These are phyloP conservation scores for Chalcosyrphus nemorum DNA, from an alignment of 2,888 invertebrate genomes.

Conservation along the genomic window DNA sequence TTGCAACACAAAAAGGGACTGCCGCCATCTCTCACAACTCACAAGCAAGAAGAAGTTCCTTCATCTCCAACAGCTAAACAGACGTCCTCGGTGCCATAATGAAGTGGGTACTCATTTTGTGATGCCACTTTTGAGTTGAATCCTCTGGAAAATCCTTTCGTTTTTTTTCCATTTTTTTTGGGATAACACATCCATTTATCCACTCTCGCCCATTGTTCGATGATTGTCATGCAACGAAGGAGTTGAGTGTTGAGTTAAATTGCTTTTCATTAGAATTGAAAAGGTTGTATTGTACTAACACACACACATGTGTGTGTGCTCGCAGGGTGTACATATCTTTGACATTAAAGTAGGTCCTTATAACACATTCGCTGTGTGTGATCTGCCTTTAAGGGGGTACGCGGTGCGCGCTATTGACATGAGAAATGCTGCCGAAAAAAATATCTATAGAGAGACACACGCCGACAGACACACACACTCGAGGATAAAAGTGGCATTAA, in stretches of 20 bases:
- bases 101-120: slow-evolving; percentile 60
- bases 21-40: too few relatives aligned
- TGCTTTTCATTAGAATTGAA: slow-evolving; percentile 70
- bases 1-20: slow-evolving; percentile 21
- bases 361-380: background rate
- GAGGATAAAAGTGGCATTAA: slow-evolving; percentile 42
- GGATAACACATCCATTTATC: slow-evolving; percentile 65
- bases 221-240: slow-evolving; percentile 57
- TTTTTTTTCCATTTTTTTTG: slow-evolving; percentile 6
- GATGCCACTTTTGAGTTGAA: slow-evolving; percentile 65
- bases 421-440: slow-evolving; percentile 23
- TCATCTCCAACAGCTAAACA: background rate
- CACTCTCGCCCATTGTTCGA: slow-evolving; percentile 61
- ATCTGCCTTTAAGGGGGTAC: background rate
- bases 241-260: slow-evolving; percentile 65
- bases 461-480: too few relatives aligned
- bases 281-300: slow-evolving; percentile 69
- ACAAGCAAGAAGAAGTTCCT: background rate
- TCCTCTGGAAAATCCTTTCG: slow-evolving; percentile 48
- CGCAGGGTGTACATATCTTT: too few relatives aligned
- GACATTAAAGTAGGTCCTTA: too few relatives aligned
- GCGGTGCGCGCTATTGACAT: slow-evolving; percentile 45
- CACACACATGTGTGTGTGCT: slow-evolving; percentile 21
- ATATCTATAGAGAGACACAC: slow-evolving; percentile 6
- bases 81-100: slow-evolving; percentile 36